Base-by-base conservation (phyloP, 1,140 invertebrate species). In the Trachymyrmex cornetzi region DNA sequence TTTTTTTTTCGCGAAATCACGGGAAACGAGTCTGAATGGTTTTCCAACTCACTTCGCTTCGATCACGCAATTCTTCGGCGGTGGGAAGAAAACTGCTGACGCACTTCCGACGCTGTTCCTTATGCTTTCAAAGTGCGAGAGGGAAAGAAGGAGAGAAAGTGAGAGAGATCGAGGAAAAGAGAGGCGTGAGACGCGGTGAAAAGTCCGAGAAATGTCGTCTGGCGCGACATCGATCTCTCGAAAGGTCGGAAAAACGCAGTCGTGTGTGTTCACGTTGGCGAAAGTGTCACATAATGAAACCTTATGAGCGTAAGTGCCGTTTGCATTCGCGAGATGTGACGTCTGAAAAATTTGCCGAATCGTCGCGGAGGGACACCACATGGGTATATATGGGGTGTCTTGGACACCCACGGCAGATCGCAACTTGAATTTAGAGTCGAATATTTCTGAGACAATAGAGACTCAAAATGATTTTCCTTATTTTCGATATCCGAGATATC, bases 241-340 rank as follows among this genome's bases (percentile, higher is more conserved):
- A 69, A 69, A 86, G 63, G 44, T 81, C 50, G 50, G 55, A n/a
- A 48, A 81, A 48, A 44, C 38, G 77, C 64, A 24, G 53, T 12
- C 50, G 48, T 84, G 44, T 74, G 24, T 67, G 63, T 67, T 50
- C 34, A 50, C 61, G 63, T 66, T 22, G 24, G 48, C 72, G 74
- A 85, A 72, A 74, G 48, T 24, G 66, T 27, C 48, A 44, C 57
- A 72, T 87, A 87, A 87, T 87, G 85, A 87, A 87, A 87, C 67
- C 79, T 87, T 87, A 87, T 82, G 57, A 63, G 79, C 85, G 79
- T 74, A 87, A 87, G 30, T 84, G 85, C 30, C 55, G 50, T 16
- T 38, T 53, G 30, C 44, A 67, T 67, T 86, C 19, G 55, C 38
- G 55, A 48, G 67, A 84, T 30, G 80, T 74, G 69, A 38, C 69